Evolutionary conservation across 2,113 vertebrate genomes (phyloP).

Genomic region (Piliocolobus tephrosceles): DNA sequence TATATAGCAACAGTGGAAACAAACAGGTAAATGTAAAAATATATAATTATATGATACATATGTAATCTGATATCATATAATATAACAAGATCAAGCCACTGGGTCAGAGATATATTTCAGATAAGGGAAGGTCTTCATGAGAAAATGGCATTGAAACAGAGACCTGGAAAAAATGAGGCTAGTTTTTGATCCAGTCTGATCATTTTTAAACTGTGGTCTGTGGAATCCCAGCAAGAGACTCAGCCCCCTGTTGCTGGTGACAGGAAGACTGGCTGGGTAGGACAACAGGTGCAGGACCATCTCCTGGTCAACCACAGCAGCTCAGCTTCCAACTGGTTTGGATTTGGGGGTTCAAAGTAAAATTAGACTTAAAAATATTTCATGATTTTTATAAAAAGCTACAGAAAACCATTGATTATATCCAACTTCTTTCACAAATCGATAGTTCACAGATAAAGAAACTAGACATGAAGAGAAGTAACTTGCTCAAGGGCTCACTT

Average conservation of each 20-base stretch:
- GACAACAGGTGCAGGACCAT: accelerated
- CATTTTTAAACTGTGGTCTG: not conserved
- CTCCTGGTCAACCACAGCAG: not conserved
- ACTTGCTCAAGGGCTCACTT: not conserved
- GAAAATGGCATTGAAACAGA: not conserved
- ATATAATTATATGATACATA: not conserved
- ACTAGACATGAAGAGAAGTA: not conserved
- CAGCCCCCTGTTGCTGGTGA: not conserved
- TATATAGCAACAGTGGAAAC: not conserved
- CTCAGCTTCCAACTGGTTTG: not conserved
- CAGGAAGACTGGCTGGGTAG: not conserved
- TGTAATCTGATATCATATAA: not conserved
- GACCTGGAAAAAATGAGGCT: not conserved
- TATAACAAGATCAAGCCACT: not conserved
- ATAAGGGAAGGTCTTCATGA: not conserved
- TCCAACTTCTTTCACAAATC: not conserved
- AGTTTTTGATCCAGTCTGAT: not conserved
- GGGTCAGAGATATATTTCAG: not conserved
- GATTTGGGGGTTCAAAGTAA: not conserved
- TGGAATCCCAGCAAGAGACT: accelerated
- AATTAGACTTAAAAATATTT: not conserved
- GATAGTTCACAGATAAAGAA: not conserved
- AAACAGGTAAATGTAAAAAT: not conserved
- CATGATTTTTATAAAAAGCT: not conserved
- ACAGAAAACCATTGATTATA: not conserved